Conservation (phyloP, 2,113 vertebrate genomes). For the Hassar affinis region DNA sequence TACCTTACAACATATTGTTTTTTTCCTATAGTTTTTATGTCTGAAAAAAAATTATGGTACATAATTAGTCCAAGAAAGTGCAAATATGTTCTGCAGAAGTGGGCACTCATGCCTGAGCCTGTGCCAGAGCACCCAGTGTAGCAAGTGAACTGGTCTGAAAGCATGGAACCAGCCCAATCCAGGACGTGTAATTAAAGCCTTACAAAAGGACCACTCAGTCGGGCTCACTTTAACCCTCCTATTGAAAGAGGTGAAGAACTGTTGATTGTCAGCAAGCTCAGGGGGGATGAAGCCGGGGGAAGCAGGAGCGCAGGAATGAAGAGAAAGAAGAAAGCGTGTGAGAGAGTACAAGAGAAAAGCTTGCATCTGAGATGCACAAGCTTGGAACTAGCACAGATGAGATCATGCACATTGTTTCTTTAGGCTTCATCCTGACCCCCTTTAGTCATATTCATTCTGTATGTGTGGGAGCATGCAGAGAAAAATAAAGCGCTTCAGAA, state of each 20-base stretch:
- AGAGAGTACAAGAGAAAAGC: constrained; percentile 31
- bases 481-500: constrained; percentile 22
- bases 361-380: constrained; percentile 33
- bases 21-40: no score
- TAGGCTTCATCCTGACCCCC: constrained; percentile 30
- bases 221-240: constrained; percentile 41
- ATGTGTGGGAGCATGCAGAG: constrained; percentile 16
- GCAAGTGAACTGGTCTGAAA: neutral
- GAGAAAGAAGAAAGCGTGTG: constrained; percentile 21
- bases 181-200: constrained; percentile 38
- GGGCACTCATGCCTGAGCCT: neutral
- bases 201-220: constrained; percentile 39
- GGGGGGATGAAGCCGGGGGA: constrained; percentile 17
- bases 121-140: constrained; percentile 7
- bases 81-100: neutral
- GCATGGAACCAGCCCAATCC: constrained; percentile 26
- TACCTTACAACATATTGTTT: no score
- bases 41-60: no score
- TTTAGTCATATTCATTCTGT: constrained; percentile 39
- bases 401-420: constrained; percentile 47
- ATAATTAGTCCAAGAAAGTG: constrained; percentile 5
- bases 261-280: constrained; percentile 43
- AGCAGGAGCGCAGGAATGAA: constrained; percentile 4
- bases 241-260: constrained; percentile 45
- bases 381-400: constrained; percentile 33